Conservation (phyloP, 2,888 invertebrate species). For the Apamea epomidion region DNA sequence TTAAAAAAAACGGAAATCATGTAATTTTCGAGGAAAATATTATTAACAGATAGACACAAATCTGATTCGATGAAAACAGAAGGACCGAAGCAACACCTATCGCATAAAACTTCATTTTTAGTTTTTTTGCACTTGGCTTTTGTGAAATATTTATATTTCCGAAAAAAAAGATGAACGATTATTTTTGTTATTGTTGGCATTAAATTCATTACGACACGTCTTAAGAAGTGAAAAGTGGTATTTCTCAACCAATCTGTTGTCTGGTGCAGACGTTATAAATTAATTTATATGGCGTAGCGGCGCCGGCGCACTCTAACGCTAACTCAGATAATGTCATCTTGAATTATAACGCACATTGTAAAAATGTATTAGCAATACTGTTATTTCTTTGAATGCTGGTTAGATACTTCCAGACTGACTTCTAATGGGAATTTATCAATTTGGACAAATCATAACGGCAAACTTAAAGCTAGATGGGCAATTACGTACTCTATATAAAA, state of each 20-base stretch:
- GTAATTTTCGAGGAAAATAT: background rate
- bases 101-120: too few species aligned
- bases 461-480: background rate
- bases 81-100: too few species aligned
- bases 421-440: conserved; percentile 22
- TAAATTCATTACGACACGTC: background rate
- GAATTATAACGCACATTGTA: conserved; percentile 57
- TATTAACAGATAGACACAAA: too few species aligned
- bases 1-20: background rate
- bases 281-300: conserved; percentile 62
- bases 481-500: conserved; percentile 3
- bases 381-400: conserved; percentile 50
- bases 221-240: background rate
- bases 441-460: conserved; percentile 20
- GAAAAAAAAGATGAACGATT: too few species aligned
- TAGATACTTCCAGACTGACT: background rate
- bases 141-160: too few species aligned
- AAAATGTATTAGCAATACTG: conserved; percentile 57
- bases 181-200: too few species aligned
- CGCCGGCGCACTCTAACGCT: conserved; percentile 59
- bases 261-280: conserved; percentile 51
- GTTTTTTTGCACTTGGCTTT: too few species aligned
- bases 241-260: conserved; percentile 26
- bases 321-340: conserved; percentile 63
- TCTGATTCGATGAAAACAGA: too few species aligned